Conservation (phyloP, 2,888 invertebrate genomes). For the Melolontha melolontha region DNA sequence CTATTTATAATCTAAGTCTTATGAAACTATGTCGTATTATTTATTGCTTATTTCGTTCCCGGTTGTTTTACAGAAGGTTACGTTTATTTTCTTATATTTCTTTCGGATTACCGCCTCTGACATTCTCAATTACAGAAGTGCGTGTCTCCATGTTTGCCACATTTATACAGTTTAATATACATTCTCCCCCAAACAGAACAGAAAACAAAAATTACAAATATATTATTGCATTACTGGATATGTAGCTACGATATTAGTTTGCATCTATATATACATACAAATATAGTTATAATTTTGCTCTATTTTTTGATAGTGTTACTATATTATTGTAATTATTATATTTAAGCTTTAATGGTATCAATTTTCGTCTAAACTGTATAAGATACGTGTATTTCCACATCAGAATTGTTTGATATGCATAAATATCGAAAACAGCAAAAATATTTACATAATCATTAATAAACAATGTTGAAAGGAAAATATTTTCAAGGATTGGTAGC, state of each 20-base stretch:
- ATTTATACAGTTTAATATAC: conserved; percentile 17
- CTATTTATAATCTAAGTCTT: not conserved
- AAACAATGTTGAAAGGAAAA: too few relatives aligned
- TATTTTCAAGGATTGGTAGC: too few relatives aligned
- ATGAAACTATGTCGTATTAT: conserved; percentile 5
- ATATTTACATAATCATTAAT: too few relatives aligned
- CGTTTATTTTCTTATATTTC: conserved; percentile 6
- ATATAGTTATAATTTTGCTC: conserved; percentile 32
- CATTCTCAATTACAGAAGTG: conserved; percentile 25
- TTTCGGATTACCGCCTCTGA: not conserved
- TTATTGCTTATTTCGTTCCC: conserved; percentile 17
- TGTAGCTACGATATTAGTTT: conserved; percentile 29
- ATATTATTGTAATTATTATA: conserved; percentile 26
- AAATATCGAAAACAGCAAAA: too few relatives aligned
- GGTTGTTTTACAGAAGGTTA: conserved; percentile 10
- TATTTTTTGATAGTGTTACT: conserved; percentile 37
- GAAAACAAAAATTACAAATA: conserved; percentile 10
- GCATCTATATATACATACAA: conserved; percentile 28
- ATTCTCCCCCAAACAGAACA: not conserved
- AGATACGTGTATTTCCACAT: conserved; percentile 14
- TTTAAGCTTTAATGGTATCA: conserved; percentile 29
- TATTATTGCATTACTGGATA: conserved; percentile 24
- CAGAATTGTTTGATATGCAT: conserved; percentile 31
- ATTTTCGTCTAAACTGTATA: conserved; percentile 23
- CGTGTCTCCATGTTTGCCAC: conserved; percentile 23